Conservation (phyloP, 2,113 vertebrate genomes). For the Aplodontia rufa region DNA sequence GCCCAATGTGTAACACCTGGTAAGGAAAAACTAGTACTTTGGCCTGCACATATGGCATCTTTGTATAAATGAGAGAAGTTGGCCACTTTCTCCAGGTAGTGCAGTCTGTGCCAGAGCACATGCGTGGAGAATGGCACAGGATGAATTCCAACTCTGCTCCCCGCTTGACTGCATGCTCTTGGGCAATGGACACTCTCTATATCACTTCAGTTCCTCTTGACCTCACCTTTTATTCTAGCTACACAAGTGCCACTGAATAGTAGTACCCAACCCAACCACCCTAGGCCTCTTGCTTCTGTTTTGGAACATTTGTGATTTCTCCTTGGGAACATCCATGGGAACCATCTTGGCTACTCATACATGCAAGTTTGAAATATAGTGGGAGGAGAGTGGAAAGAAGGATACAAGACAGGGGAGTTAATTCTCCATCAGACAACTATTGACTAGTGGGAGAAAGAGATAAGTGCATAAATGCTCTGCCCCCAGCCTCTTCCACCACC, state of each 20-base stretch:
- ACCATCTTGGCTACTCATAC: neutral
- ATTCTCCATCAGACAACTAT: neutral
- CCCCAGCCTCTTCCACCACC: no score
- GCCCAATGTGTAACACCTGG: neutral
- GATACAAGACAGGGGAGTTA: neutral
- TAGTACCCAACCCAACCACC: neutral
- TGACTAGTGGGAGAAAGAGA: neutral
- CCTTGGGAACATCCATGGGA: neutral
- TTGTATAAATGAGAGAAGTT: neutral
- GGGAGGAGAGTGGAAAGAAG: neutral
- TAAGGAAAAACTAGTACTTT: neutral
- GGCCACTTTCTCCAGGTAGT: neutral
- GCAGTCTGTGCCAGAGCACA: neutral
- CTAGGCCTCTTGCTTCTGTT: neutral
- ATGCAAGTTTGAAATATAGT: neutral
- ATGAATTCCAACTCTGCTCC: neutral
- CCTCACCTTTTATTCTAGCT: neutral
- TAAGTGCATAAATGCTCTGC: neutral
- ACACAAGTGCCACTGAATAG: neutral
- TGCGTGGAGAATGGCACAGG: neutral
- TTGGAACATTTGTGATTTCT: neutral
- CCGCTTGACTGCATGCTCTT: neutral
- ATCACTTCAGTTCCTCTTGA: neutral
- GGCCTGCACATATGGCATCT: neutral
- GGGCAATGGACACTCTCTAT: neutral